Percentiles rank a stretch among this genome's conserved stretches.
These are phyloP conservation scores for Streptopelia turtur DNA, from an alignment of 2,797 vertebrate species.

Conservation along the genomic window DNA sequence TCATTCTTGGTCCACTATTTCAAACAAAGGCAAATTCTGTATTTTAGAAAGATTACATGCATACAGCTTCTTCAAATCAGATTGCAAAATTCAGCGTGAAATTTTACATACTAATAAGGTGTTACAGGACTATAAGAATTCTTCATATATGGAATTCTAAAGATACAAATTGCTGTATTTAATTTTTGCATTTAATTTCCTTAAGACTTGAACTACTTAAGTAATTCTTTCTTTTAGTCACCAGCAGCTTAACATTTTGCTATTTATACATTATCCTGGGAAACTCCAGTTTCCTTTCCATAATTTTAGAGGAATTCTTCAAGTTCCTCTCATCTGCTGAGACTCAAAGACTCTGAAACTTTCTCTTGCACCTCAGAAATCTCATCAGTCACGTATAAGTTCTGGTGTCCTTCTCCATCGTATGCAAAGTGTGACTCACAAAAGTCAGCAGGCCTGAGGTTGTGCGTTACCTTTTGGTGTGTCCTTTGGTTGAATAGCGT, in stretches of 20 bases:
- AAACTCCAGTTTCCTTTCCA: neutral
- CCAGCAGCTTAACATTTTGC: neutral
- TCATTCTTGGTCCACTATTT: slow-evolving; percentile 53
- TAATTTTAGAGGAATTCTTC: neutral
- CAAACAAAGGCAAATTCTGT: neutral
- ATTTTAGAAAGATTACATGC: neutral
- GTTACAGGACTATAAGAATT: neutral
- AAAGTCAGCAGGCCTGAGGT: neutral
- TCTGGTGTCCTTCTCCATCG: neutral
- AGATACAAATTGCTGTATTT: neutral
- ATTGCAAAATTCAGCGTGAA: neutral
- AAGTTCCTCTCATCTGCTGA: neutral
- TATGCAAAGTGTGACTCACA: neutral
- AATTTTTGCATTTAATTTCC: neutral
- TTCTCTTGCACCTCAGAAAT: neutral
- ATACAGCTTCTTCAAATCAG: neutral
- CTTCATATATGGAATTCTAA: neutral
- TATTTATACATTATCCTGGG: neutral
- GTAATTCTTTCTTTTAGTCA: neutral
- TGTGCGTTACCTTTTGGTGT: slow-evolving; percentile 67
- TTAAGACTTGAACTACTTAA: neutral
- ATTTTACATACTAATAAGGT: neutral
- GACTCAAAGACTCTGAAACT: neutral
- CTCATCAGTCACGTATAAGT: neutral
- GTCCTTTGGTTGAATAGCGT: slow-evolving; percentile 65